Conservation (phyloP, 2,113 vertebrate species). For the Tor tambroides region DNA sequence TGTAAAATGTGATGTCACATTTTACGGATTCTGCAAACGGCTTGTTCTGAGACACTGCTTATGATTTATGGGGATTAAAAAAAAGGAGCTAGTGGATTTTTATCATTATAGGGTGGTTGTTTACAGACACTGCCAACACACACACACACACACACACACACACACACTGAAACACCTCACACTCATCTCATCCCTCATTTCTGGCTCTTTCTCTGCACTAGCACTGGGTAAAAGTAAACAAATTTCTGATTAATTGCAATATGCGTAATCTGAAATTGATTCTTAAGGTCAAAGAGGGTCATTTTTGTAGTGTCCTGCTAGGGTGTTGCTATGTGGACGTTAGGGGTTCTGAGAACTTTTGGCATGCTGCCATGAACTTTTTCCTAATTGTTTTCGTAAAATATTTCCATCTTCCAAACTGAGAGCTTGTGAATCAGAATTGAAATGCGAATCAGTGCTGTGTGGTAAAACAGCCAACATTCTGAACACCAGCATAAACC, state of each 20-base stretch:
- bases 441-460: background rate
- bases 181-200: background rate
- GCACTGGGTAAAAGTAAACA: background rate
- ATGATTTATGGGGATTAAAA: too few relatives aligned
- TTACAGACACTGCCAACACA: background rate
- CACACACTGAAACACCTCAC: constrained; percentile 6
- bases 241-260: background rate
- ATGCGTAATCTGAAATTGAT: background rate
- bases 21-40: too few relatives aligned
- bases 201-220: background rate
- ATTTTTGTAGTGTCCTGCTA: too few relatives aligned
- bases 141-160: constrained; percentile 8
- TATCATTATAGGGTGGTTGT: too few relatives aligned
- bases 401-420: background rate
- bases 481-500: constrained; percentile 16
- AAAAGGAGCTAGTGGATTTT: too few relatives aligned
- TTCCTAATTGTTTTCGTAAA: background rate
- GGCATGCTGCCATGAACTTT: background rate
- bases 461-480: background rate
- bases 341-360: too few relatives aligned
- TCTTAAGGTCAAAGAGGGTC: background rate
- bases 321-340: too few relatives aligned
- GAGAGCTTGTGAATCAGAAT: background rate
- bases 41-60: too few relatives aligned
- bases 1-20: too few relatives aligned